Evolutionary conservation across 2,888 invertebrate genomes (phyloP).

Genomic region (Dicyrtoma fusca): DNA sequence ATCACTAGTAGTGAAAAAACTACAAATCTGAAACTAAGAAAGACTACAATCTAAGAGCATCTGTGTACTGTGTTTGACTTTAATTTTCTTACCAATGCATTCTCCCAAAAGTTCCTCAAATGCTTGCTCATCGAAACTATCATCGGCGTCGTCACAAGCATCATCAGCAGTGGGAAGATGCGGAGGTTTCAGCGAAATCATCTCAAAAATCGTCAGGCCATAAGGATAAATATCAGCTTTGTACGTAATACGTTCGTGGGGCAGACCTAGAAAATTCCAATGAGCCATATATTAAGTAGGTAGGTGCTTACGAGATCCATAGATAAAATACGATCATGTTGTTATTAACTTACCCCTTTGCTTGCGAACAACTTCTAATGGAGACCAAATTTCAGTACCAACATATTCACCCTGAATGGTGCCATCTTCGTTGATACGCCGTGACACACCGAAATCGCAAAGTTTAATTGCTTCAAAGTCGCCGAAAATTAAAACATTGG

Average conservation of each 20-base stretch:
- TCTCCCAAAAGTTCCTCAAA: slow-evolving; percentile 46
- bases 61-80: not conserved
- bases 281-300: no score
- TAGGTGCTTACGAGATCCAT: not conserved
- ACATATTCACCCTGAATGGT: slow-evolving; percentile 68
- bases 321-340: not conserved
- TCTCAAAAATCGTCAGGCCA: slow-evolving; percentile 80
- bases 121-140: slow-evolving; percentile 42
- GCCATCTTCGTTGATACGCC: slow-evolving; percentile 71
- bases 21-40: no score
- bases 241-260: slow-evolving; percentile 64
- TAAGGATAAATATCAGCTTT: slow-evolving; percentile 81
- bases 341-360: slow-evolving; percentile 38
- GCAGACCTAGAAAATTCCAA: no score
- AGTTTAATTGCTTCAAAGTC: slow-evolving; percentile 76
- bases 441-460: slow-evolving; percentile 82
- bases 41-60: not conserved
- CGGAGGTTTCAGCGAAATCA: slow-evolving; percentile 74
- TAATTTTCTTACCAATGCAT: slow-evolving; percentile 40
- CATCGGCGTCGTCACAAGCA: slow-evolving; percentile 5
- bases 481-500: slow-evolving; percentile 73
- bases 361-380: slow-evolving; percentile 71
- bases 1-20: no score
- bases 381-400: slow-evolving; percentile 78
- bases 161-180: slow-evolving; percentile 37